phyloP scores from a whole-genome alignment of 1,140 invertebrate genomes.

The Solen grandis region DNA sequence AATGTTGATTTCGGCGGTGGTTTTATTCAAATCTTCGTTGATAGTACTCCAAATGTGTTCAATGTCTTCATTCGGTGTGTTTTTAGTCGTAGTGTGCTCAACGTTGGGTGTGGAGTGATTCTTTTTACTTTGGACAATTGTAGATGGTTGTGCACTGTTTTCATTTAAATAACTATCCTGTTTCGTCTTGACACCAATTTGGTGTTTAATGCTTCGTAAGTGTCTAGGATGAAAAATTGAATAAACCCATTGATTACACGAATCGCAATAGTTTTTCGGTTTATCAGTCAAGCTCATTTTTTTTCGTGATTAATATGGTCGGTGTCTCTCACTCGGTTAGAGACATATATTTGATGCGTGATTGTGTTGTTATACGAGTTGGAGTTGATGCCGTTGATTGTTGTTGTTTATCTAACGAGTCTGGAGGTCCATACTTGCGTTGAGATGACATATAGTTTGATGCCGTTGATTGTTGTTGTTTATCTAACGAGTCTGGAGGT shows the following conservation, averaged over 20 bases:
- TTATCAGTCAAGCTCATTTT: neutral
- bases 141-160: neutral
- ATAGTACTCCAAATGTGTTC: neutral
- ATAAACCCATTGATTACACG: neutral
- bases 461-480: neutral
- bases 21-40: neutral
- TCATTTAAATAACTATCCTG: neutral
- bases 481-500: neutral
- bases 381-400: neutral
- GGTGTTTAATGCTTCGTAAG: neutral
- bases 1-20: neutral
- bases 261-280: neutral
- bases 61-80: neutral
- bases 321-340: neutral
- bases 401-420: neutral
- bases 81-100: neutral
- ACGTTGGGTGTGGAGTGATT: neutral
- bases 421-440: neutral
- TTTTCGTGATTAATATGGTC: neutral
- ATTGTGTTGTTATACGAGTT: no score
- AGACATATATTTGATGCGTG: no score
- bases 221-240: neutral
- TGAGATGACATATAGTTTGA: neutral
- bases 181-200: slow-evolving; percentile 4
- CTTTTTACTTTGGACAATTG: neutral